Base-by-base conservation (phyloP, 2,888 invertebrate genomes). In the Melanophora roralis region DNA sequence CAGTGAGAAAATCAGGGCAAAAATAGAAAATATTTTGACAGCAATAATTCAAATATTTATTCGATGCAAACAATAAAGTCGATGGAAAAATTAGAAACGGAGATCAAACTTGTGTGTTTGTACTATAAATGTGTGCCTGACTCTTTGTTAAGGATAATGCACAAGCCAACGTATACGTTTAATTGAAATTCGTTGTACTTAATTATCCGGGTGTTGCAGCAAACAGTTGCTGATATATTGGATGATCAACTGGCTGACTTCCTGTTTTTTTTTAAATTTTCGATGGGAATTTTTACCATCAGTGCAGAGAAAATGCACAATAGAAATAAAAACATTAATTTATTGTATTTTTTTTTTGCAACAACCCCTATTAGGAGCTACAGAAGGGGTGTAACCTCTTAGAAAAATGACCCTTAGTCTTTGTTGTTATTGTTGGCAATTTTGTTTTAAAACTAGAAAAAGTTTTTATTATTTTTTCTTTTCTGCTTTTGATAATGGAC, bases 141-240 rank as follows among this genome's bases (percentile, higher is more conserved):
- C 59, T 64, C n/a, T 68, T 27, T 43, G 19, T 32, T 49, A 8
- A 16, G 12, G 6, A 12, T 14, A 67, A 47, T 19, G 12, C 6
- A 27, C 4, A 27, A 27, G 40, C 65, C 59, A 65, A 43, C 67
- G 80, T 34, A 51, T 55, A 71, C 60, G 55, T 77, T 76, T 74
- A 76, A 78, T 79, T 76, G 55, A 68, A 76, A 79, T 82, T 82
- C 55, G 81, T 55, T 77, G 64, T 59, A 72, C 81, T 69, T 76
- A 81, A 82, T 82, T 78, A 81, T 80, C 69, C 71, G 78, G 82
- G 82, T 68, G 82, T 82, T 78, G 59, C 76, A 32, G 65, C 19
- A 71, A 76, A 76, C 75, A 80, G 62, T 75, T 72, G 49, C 71
- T 60, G 45, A 53, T 40, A 69, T 11, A 19, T 21, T 36, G 36